These are phyloP conservation scores for Jaculus jaculus DNA, from an alignment of 2,113 vertebrate species.

Conservation along the genomic window DNA sequence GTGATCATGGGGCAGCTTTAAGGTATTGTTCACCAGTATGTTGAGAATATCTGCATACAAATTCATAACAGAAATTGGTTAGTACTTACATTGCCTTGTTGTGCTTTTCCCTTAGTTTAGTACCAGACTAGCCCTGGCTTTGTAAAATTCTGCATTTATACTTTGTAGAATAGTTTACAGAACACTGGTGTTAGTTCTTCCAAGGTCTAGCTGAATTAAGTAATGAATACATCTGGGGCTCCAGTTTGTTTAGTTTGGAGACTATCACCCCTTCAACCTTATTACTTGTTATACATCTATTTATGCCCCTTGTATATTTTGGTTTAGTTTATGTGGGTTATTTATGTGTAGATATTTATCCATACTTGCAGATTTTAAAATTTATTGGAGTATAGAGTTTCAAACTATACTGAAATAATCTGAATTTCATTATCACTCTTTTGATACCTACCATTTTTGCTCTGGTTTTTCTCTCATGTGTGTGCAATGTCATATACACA, in stretches of 20 bases:
- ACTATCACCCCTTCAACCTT: neutral
- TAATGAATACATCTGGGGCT: neutral
- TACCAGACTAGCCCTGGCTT: neutral
- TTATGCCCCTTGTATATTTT: neutral
- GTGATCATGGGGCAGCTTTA: neutral
- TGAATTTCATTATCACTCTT: neutral
- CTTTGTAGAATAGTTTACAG: neutral
- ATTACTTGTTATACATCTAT: neutral
- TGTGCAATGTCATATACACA: no score
- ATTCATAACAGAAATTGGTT: neutral
- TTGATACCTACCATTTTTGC: no score
- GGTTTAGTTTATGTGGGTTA: neutral
- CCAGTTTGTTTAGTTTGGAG: neutral
- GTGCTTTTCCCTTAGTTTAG: neutral
- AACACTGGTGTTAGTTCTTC: neutral
- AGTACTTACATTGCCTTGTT: neutral
- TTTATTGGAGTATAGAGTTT: neutral
- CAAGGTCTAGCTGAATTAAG: neutral
- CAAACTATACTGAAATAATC: neutral
- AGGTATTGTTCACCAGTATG: neutral
- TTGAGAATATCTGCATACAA: neutral
- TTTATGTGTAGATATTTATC: neutral
- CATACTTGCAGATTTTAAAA: neutral
- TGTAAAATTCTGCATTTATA: neutral
- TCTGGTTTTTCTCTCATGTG: no score